Base-by-base conservation (phyloP, 2,113 vertebrate genomes). In the Heterocephalus glaber region DNA sequence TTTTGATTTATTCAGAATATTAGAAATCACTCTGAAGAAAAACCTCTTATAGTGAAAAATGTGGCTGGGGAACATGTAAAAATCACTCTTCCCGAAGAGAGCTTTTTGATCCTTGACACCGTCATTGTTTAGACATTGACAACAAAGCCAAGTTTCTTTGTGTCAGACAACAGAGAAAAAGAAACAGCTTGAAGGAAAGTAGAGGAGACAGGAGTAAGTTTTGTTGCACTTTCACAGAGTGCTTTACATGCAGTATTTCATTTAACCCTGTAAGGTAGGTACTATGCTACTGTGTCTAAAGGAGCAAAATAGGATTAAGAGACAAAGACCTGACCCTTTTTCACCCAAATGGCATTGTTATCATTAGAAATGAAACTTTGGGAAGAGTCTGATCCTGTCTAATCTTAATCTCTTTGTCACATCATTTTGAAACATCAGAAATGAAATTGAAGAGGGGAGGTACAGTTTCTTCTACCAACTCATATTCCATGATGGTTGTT, bases 91-190 rank as follows among this genome's bases (percentile, higher is more conserved):
- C 30, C 60, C 86, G 58, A 85, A 58, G 76, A 41, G 83, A 65
- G 1, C 30, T 60, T 80, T 65, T 70, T 65, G 88, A 84, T 92
- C 44, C 91, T 85, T 63, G 74, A 92, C 63, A 76, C 1, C 7
- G 3, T 84, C 70, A 70, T 77, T 92, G 94, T 81, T 85, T 87
- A 88, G 92, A 74, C 33, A 84, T 16, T 66, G 74, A 94, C n/a
- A 90, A 24, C 19, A 96, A 85, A 33, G 22, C 61, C 70, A 60
- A 47, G 7, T 70, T 92, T 94, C 95, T n/a, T 38, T 54, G 52
- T 24, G 20, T 94, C 68, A 66, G 16, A 30, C 68, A 68, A 17
- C 13, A 77, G 41, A 7, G 49, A 65, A 84, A n/a, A 58, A 66
- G 22, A 61, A 79, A 84, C 41, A 82, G 58, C 44, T 79, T 9